Conservation (phyloP, 1,140 invertebrate genomes). For the Lepidurus arcticus region DNA sequence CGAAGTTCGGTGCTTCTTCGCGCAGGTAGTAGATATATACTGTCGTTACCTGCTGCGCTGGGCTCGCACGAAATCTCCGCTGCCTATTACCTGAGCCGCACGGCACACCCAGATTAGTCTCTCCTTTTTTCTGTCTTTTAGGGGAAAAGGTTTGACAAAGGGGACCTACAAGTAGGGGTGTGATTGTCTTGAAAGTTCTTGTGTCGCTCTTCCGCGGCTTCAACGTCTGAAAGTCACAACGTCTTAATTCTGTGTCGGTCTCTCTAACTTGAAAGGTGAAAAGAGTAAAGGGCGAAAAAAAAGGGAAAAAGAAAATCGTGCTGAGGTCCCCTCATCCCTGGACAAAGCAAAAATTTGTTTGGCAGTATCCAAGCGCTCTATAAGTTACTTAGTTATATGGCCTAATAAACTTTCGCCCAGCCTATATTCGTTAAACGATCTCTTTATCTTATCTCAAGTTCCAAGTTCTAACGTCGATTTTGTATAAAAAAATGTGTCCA, state of each 20-base stretch:
- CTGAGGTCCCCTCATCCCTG: background rate
- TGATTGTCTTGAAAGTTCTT: conserved; percentile 22
- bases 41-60: conserved; percentile 8
- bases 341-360: background rate
- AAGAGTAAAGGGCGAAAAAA: background rate
- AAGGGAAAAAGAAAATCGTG: background rate
- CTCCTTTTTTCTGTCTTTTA: background rate
- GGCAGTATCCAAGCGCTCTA: background rate
- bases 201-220: background rate
- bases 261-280: background rate
- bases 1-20: background rate
- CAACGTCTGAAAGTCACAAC: background rate
- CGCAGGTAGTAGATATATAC: background rate
- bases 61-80: background rate
- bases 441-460: background rate
- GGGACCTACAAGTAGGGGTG: background rate
- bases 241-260: conserved; percentile 10
- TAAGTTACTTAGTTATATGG: background rate
- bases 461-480: no score
- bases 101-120: conserved; percentile 17
- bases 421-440: background rate
- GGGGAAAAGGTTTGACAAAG: background rate
- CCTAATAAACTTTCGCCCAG: background rate
- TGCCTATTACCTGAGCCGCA: background rate
- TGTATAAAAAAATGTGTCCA: no score